These are phyloP conservation scores for Alfaro cultratus DNA, from an alignment of 2,797 vertebrate species.

Conservation along the genomic window DNA sequence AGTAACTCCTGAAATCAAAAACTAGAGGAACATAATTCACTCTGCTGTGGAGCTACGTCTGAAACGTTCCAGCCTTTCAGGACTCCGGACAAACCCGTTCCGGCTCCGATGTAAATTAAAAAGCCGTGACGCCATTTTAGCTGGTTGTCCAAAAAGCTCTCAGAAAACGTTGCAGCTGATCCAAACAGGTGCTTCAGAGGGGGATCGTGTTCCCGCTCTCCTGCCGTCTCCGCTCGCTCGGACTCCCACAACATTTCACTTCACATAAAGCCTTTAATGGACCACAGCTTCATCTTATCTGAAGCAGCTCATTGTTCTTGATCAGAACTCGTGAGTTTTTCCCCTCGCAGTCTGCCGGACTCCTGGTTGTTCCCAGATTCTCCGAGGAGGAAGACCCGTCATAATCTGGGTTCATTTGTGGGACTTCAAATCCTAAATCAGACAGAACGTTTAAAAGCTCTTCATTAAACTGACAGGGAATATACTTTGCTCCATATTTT, in stretches of 20 bases:
- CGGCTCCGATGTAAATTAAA: neutral
- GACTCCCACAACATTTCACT: neutral
- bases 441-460: neutral
- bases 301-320: constrained; percentile 9
- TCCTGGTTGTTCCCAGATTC: neutral
- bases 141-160: neutral
- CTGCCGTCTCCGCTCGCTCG: neutral
- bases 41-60: neutral
- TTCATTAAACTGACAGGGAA: neutral
- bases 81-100: neutral
- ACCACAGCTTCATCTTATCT: neutral
- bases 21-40: neutral
- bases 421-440: neutral
- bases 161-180: neutral
- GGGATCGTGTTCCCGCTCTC: neutral
- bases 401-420: neutral
- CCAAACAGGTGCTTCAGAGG: neutral
- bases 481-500: neutral
- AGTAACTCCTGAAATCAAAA: neutral
- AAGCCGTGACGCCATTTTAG: neutral
- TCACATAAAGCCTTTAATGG: constrained; percentile 1
- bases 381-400: neutral
- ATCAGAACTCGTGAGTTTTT: neutral
- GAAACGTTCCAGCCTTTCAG: too few species aligned
- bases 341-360: neutral